Base-by-base conservation (phyloP, 2,888 invertebrate genomes). In the Drosophila emarginata region DNA sequence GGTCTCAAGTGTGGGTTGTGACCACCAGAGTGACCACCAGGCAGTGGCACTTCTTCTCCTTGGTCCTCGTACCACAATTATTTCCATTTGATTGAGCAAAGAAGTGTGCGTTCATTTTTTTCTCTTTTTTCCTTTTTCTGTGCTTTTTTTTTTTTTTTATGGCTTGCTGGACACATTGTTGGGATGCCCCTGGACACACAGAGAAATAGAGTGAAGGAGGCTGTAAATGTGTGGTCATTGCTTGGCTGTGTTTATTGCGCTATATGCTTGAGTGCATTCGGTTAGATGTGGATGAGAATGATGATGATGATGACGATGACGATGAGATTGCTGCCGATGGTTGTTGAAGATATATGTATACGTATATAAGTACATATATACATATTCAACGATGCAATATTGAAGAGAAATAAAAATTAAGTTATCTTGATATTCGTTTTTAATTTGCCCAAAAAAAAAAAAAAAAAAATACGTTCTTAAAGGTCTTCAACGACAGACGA, bases 81-180 rank as follows among this genome's bases (percentile, higher is more conserved):
- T 88, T 90, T 90, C 83, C 87, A 87, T 83, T 88, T 90, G 89
- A 90, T 90, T 90, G 89, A 76, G 84, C 89, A 89, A 82, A 89
- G 87, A 89, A 90, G 90, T 90, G 87, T 81, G 78, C 78, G 86
- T 76, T 80, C 74, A 68, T 67, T 68, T 78, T 78, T 53, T 73
- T 79, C 72, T 67, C 72, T 72, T 62, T 63, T 70, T 21, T 14
- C 68, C 72, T 72, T 62, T 63, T 70, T 21, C 21, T 15, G 4
- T 14, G 23, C 6, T 4, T 4, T 21, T 23, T 39, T 12, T 26
- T 6, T 63, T 56, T 51, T 61, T 62, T 54, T 57, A 52, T 71
- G 64, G 61, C 67, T 61, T 53, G 72, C 78, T 74, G 71, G 76
- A 66, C 80, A 77, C 76, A 67, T 70, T 75, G 78, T 77, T 77